Evolutionary conservation across 1,140 invertebrate species (phyloP).

Genomic region (Euwallacea fornicatus): DNA sequence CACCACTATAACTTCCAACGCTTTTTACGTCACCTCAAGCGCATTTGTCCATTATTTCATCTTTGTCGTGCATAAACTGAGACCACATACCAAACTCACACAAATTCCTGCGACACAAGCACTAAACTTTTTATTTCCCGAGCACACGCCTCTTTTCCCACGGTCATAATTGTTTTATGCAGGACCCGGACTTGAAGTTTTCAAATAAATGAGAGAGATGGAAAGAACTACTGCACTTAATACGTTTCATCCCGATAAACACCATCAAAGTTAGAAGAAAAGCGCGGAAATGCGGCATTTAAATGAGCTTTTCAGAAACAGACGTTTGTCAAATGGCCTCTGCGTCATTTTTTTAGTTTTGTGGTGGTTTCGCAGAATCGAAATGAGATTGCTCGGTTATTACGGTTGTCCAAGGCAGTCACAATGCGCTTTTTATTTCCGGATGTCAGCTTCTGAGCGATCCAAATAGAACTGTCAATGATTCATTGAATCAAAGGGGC

Average conservation of each 20-base stretch:
- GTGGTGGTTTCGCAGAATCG: constrained; percentile 33
- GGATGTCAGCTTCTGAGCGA: too few relatives aligned
- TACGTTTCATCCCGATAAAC: constrained; percentile 38
- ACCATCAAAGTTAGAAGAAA: constrained; percentile 31
- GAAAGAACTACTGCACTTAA: constrained; percentile 37
- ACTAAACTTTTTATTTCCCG: not conserved
- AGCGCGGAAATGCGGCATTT: constrained; percentile 33
- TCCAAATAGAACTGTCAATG: too few relatives aligned
- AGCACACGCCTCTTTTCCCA: not conserved
- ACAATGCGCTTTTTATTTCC: constrained; percentile 16
- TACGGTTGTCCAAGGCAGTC: constrained; percentile 35
- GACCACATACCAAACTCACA: too few relatives aligned
- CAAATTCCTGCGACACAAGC: too few relatives aligned
- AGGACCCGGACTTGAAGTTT: constrained; percentile 2
- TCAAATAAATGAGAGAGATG: not conserved
- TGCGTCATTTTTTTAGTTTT: constrained; percentile 24
- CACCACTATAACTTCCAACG: too few relatives aligned
- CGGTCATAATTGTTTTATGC: constrained; percentile 7
- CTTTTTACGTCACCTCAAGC: too few relatives aligned
- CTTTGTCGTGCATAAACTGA: too few relatives aligned
- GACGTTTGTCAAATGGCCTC: constrained; percentile 38
- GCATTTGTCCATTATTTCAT: too few relatives aligned
- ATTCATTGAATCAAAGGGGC: too few relatives aligned
- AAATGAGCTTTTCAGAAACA: constrained; percentile 41
- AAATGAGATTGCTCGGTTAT: constrained; percentile 37